Evolutionary conservation across 2,113 vertebrate genomes (phyloP), one percentile per base, ranked within the genome.

Genomic region (Pao palembangensis): DNA sequence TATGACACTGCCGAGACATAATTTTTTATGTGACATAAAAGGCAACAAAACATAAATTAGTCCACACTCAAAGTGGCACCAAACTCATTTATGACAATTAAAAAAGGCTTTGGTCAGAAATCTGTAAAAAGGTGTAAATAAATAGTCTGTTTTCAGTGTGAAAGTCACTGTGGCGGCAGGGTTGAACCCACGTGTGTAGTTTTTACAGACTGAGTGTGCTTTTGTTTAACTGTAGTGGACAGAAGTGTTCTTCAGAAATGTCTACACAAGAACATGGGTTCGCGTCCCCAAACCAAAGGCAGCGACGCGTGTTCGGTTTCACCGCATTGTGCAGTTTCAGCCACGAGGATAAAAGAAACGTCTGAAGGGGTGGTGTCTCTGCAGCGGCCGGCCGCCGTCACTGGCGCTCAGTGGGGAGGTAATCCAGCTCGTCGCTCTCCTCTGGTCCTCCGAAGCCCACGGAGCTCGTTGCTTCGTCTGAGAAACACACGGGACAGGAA

Each of bases 371-470:
- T 6, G 25, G 25, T 6, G 3, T 28, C 25, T n/a, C n/a, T n/a
- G n/a, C n/a, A n/a, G n/a, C n/a, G n/a, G n/a, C n/a, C n/a, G n/a
- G n/a, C 7, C 16, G 10, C 17, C 8, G 14, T 78, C 64, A 73
- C 43, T 52, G 13, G 25, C 60, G 57, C 19, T 64, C 3, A 4
- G 25, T 15, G 10, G 71, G 76, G 31, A 69, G 79, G 25, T 62
- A 85, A 3, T 87, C 87, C 56, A 87, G 81, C 69, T 96, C 94
- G 2, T 95, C 93, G 0, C 93, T 94, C 75, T 96, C 94, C 75
- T 92, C 93, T 0, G 94, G 94, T 44, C 75, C 82, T 52, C 82
- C 47, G 16, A 41, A 28, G 19, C 41, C 58, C 23, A n/a, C 63
- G 0, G 18, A 46, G 3, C 51, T 54, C 13, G 13, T 52, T 10